Percentiles rank a stretch among this genome's conserved stretches.
Conservation (phyloP, 1,140 invertebrate genomes). For the Monochamus saltuarius region DNA sequence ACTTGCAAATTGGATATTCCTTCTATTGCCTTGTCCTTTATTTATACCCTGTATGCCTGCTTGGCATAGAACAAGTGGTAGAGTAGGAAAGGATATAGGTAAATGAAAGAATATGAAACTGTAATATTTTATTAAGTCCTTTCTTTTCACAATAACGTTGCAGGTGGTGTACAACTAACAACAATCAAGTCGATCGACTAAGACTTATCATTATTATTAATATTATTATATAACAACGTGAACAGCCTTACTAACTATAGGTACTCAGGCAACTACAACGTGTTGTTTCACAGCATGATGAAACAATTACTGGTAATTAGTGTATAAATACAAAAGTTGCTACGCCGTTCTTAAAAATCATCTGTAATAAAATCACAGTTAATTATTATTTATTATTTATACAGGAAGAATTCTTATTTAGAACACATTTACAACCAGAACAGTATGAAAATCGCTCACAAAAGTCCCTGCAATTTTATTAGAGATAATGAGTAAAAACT, state of each 20-base stretch:
- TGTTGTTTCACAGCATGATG: conserved; percentile 42
- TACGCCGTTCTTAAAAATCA: conserved; percentile 16
- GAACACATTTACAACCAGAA: conserved; percentile 10
- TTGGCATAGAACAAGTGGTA: background rate
- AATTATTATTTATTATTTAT: background rate
- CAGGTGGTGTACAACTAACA: conserved; percentile 48
- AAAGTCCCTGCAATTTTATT: conserved; percentile 13
- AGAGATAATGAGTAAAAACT: conserved; percentile 26
- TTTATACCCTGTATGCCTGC: too few relatives aligned
- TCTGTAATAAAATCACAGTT: conserved; percentile 19
- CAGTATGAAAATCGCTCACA: conserved; percentile 3
- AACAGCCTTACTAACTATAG: conserved; percentile 53
- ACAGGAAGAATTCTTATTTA: conserved; percentile 13
- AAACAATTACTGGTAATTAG: conserved; percentile 40
- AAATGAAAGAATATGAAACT: conserved; percentile 31
- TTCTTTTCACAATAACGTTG: conserved; percentile 48
- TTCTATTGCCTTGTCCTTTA: too few relatives aligned
- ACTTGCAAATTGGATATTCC: too few relatives aligned
- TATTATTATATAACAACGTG: conserved; percentile 54
- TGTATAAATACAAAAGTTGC: conserved; percentile 50
- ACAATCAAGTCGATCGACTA: conserved; percentile 46
- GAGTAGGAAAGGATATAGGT: background rate
- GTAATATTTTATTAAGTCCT: conserved; percentile 48
- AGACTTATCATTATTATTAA: conserved; percentile 41
- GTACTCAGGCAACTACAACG: conserved; percentile 52